Conservation (phyloP, 2,888 invertebrate species). For the Hybos culiciformis region DNA sequence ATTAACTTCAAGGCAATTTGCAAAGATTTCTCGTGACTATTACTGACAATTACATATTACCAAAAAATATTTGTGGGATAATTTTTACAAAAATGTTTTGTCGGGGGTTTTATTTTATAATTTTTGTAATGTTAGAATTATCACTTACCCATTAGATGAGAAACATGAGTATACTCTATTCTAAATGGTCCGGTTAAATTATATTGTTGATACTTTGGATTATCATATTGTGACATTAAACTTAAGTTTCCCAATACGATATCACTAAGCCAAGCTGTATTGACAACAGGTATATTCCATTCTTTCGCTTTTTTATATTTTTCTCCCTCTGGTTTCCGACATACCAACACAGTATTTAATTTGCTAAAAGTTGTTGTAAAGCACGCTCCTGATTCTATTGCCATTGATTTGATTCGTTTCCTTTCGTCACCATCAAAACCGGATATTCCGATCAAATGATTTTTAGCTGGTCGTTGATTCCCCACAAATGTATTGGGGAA, state of each 20-base stretch:
- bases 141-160: constrained; percentile 75
- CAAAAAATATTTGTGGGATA: no score
- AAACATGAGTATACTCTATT: constrained; percentile 73
- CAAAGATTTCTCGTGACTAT: no score
- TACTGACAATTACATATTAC: no score
- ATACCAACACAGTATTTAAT: constrained; percentile 64
- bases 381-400: constrained; percentile 74
- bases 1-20: not conserved
- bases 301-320: constrained; percentile 85
- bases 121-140: constrained; percentile 1
- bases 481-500: constrained; percentile 47
- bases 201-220: constrained; percentile 79
- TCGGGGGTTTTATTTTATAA: no score
- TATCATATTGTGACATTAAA: constrained; percentile 65
- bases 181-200: constrained; percentile 64
- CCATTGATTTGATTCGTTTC: constrained; percentile 66
- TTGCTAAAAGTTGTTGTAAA: constrained; percentile 62
- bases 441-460: constrained; percentile 69
- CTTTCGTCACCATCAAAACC: constrained; percentile 87
- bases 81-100: no score
- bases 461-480: constrained; percentile 55
- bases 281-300: constrained; percentile 84
- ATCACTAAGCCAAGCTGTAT: constrained; percentile 87
- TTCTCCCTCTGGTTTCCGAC: constrained; percentile 68
- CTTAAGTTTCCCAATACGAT: constrained; percentile 77